Base-by-base conservation (phyloP, 2,113 vertebrate species). In the Hylia prasina region DNA sequence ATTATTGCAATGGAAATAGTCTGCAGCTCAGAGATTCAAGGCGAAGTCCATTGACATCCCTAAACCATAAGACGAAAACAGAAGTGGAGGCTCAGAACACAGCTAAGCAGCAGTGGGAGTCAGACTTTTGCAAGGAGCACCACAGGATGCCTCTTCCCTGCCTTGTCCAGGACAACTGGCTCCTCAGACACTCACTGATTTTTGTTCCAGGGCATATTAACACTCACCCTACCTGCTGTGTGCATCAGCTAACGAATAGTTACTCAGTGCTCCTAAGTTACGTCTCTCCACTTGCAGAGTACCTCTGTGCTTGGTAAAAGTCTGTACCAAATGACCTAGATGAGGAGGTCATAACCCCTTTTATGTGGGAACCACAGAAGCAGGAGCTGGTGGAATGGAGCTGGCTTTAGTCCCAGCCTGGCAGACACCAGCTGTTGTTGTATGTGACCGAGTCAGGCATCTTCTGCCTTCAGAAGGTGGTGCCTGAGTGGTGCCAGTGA, bases 271-370 rank as follows among this genome's bases (percentile, higher is more conserved):
- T 53, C 16, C 8, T 20, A 11, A 30, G 2, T 35, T n/a, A 15
- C 4, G 9, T 53, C 4, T 57, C 22, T 57, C 14, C 1, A 2
- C 19, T 70, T 44, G 31, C 31, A 37, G 50, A 48, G 28, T 65
- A 37, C 5, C 10, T 53, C 30, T 60, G 39, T 78, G 37, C 28
- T 73, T 60, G 17, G 23, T 60, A 14, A 39, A 64, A 81, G 12
- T 35, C 20, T 48, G 47, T 16, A 45, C 6, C 19, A 28, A 37
- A 48, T 50, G 56, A 58, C 31, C 37, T 5, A 24, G 17, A 58
- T 19, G 15, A 51, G 30, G 44, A 64, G 64, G 22, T 35, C 0
- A 0, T 54, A 25, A 35, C 7, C 17, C 20, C 0, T 1, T 23
- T 48, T 1, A 0, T 30, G 6, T 58, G 42, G 60, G 68, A 66